A percentile compares a stretch with the other conserved stretches of the same genome.
Conservation (phyloP, 1,140 invertebrate species). For the Frieseomelitta varia region DNA sequence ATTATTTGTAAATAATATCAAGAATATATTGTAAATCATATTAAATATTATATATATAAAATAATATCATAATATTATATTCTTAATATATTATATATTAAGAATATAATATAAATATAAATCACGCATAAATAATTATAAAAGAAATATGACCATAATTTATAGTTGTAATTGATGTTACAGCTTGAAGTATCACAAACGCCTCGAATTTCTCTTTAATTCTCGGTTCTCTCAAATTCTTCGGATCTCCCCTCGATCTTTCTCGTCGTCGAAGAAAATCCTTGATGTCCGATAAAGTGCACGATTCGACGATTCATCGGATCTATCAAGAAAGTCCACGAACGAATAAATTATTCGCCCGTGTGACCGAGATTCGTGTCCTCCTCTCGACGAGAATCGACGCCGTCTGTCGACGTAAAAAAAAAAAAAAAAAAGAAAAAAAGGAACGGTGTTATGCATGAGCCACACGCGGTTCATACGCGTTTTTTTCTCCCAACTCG, state of each 20-base stretch:
- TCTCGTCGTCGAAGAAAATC: background rate
- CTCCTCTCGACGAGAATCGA: background rate
- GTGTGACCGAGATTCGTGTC: slow-evolving; percentile 38
- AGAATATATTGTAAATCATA: too few relatives aligned
- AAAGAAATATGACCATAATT: too few relatives aligned
- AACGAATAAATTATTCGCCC: slow-evolving; percentile 22
- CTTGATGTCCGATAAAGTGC: background rate
- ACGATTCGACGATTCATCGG: background rate
- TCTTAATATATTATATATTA: too few relatives aligned
- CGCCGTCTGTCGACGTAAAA: slow-evolving; percentile 2
- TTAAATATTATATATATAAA: too few relatives aligned
- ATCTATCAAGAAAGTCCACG: background rate
- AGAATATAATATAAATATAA: too few relatives aligned
- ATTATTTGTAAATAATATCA: too few relatives aligned
- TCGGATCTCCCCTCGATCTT: background rate
- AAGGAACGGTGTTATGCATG: slow-evolving; percentile 26
- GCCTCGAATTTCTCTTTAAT: too few relatives aligned
- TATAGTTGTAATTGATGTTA: too few relatives aligned
- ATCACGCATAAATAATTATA: too few relatives aligned
- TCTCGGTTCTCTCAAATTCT: background rate
- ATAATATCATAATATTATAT: too few relatives aligned
- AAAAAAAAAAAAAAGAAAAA: background rate
- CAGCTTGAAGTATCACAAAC: too few relatives aligned
- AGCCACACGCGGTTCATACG: slow-evolving; percentile 7
- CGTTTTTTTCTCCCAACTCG: background rate